These are phyloP conservation scores for Patagioenas fasciata DNA, from an alignment of 2,113 vertebrate genomes.

Conservation along the genomic window DNA sequence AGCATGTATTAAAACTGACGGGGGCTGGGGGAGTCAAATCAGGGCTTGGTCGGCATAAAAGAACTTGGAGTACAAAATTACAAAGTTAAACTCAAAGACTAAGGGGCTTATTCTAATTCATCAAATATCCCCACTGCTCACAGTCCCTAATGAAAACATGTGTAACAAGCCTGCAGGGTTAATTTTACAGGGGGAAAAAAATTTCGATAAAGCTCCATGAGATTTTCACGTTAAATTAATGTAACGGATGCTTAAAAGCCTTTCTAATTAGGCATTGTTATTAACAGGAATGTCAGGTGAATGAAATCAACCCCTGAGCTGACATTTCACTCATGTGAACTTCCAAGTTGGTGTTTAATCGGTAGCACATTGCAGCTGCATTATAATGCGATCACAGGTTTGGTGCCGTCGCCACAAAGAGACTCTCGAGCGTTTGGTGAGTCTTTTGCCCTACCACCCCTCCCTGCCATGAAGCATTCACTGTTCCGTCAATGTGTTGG, in stretches of 20 bases:
- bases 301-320: conserved; percentile 68
- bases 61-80: conserved; percentile 43
- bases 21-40: neutral
- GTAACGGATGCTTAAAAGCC: conserved; percentile 79
- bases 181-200: conserved; percentile 72
- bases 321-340: conserved; percentile 57
- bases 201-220: conserved; percentile 74
- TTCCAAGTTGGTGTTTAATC: conserved; percentile 41
- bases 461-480: neutral
- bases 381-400: neutral
- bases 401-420: neutral
- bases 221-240: conserved; percentile 78
- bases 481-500: neutral
- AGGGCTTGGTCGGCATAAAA: conserved; percentile 36
- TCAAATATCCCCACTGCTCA: conserved; percentile 51
- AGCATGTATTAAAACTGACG: neutral
- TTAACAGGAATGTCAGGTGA: conserved; percentile 77
- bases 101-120: conserved; percentile 72
- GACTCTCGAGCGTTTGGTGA: neutral
- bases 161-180: conserved; percentile 77
- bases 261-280: conserved; percentile 80
- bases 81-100: conserved; percentile 47
- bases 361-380: neutral
- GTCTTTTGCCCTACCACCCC: neutral
- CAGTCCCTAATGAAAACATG: conserved; percentile 77